phyloP scores from a whole-genome alignment of 2,888 invertebrate genomes.

The Lepidonotus clava region DNA sequence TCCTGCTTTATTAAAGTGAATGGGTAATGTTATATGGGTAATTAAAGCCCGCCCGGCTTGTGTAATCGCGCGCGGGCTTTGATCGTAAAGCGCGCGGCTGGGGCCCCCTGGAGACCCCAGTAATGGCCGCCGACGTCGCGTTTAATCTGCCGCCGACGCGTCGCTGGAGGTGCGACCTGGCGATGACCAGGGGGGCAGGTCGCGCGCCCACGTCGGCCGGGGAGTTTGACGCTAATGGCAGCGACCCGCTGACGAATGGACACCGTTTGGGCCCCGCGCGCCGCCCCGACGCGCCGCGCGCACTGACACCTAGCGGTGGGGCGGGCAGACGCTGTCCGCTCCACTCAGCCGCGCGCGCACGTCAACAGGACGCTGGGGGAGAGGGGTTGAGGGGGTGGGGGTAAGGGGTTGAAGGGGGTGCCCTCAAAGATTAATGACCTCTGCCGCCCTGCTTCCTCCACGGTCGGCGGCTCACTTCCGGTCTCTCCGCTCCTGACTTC shows the following conservation, averaged over 20 bases:
- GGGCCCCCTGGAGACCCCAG: background rate
- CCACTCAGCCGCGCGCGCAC: background rate
- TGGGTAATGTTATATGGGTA: constrained; percentile 41
- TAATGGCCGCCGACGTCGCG: background rate
- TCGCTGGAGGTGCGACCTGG: background rate
- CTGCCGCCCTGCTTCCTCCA: background rate
- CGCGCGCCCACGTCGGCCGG: background rate
- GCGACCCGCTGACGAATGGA: constrained; percentile 25
- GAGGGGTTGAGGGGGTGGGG: too few species aligned
- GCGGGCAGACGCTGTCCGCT: constrained; percentile 1
- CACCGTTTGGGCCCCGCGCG: constrained; percentile 23
- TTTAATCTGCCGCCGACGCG: constrained; percentile 28
- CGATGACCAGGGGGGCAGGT: background rate
- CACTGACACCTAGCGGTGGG: background rate
- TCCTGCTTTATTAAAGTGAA: constrained; percentile 38
- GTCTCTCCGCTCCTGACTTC: background rate
- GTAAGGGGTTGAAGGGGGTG: too few species aligned
- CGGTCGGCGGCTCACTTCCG: background rate
- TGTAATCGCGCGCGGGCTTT: constrained; percentile 12
- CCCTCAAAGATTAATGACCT: constrained; percentile 16
- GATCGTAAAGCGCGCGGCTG: constrained; percentile 32
- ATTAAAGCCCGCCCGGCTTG: constrained; percentile 32
- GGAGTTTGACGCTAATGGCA: background rate
- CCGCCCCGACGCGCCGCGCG: background rate
- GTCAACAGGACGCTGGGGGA: too few species aligned